These are phyloP conservation scores for Echinometra lucunter DNA, from an alignment of 53 echinoderm and acorn worm species.

Conservation along the genomic window DNA sequence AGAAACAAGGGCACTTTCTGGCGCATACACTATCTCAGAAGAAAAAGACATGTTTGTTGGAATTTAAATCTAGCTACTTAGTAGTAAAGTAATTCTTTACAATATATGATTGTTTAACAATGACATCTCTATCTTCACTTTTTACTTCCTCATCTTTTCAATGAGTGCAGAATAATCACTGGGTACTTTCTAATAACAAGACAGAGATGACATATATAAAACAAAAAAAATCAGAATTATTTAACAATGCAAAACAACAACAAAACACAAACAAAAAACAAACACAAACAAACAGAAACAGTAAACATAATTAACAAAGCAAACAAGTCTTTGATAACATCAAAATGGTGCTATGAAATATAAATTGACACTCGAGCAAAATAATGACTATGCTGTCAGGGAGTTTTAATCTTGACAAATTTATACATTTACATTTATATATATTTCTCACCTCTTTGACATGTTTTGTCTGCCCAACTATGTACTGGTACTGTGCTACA, in stretches of 20 bases:
- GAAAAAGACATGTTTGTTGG: not conserved
- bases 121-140: not conserved
- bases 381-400: too few relatives aligned
- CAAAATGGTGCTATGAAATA: too few relatives aligned
- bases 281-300: too few relatives aligned
- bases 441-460: constrained; percentile 82
- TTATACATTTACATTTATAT: not conserved
- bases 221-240: too few relatives aligned
- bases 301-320: too few relatives aligned
- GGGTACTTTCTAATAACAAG: not conserved
- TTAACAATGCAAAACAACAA: too few relatives aligned
- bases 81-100: too few relatives aligned
- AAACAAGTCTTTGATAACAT: too few relatives aligned
- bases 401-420: too few relatives aligned
- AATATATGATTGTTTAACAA: not conserved
- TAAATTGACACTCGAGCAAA: too few relatives aligned
- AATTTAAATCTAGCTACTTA: not conserved
- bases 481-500: constrained; percentile 93
- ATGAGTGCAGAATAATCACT: not conserved
- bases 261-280: too few relatives aligned
- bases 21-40: not conserved
- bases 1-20: constrained; percentile 60
- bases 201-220: not conserved
- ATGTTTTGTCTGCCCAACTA: constrained; percentile 73
- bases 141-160: not conserved